Percentiles rank a stretch among this genome's conserved stretches.
phyloP scores from a whole-genome alignment of 2,797 vertebrate genomes.

The Mormyrus proboscirostris region DNA sequence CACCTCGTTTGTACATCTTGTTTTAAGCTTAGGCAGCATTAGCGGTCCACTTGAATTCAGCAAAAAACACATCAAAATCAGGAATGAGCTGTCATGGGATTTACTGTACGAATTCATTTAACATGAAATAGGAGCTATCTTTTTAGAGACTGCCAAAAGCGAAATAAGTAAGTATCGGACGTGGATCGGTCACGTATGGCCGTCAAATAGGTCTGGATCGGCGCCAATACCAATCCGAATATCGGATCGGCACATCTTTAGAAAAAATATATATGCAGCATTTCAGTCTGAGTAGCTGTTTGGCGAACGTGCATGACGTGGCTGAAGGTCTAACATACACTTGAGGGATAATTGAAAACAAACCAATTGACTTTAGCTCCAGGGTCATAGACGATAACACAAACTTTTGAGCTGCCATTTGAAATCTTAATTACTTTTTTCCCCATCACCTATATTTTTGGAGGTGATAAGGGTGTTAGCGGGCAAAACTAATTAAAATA shows the following conservation, averaged over 20 bases:
- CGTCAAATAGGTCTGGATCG: not conserved
- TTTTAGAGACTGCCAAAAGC: not conserved
- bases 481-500: not conserved
- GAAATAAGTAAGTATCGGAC: not conserved
- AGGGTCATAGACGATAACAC: not conserved
- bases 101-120: not conserved
- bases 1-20: not conserved
- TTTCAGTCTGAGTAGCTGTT: not conserved
- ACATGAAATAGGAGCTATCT: not conserved
- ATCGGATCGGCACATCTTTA: not conserved
- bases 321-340: not conserved
- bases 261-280: not conserved
- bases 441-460: not conserved
- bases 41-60: not conserved
- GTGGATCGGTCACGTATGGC: not conserved
- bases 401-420: not conserved
- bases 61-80: not conserved
- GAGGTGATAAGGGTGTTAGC: conserved; percentile 6
- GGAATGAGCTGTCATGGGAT: not conserved
- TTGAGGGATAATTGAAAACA: not conserved
- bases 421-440: conserved; percentile 1
- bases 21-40: not conserved
- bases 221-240: no score
- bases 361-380: conserved; percentile 16
- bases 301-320: not conserved